phyloP scores from a whole-genome alignment of 1,140 invertebrate species.

The Muscidifurax raptorellus region DNA sequence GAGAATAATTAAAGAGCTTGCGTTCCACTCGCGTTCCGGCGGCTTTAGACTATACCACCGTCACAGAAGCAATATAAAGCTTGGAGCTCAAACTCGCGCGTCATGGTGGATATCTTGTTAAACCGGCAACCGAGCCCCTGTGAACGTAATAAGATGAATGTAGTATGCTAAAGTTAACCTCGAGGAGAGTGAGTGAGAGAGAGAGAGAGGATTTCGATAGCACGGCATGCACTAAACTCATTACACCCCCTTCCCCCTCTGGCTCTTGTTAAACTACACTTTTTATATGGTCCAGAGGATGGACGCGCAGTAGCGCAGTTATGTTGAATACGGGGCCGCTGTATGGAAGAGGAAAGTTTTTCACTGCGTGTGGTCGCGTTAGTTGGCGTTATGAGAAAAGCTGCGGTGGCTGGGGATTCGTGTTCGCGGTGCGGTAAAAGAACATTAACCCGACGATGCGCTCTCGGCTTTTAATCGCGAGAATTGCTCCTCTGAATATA shows the following conservation, averaged over 20 bases:
- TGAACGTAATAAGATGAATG: constrained; percentile 43
- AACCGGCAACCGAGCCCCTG: not conserved
- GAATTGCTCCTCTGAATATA: not conserved
- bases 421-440: not conserved
- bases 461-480: not conserved
- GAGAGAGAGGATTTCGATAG: constrained; percentile 45
- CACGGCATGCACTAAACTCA: constrained; percentile 35
- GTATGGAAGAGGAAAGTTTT: not conserved
- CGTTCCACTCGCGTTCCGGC: not conserved
- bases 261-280: constrained; percentile 6
- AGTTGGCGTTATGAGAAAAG: not conserved
- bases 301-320: not conserved
- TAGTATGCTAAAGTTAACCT: constrained; percentile 51
- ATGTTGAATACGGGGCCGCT: not conserved
- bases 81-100: constrained; percentile 1
- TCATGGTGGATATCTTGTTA: constrained; percentile 23
- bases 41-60: not conserved
- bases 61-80: constrained; percentile 30
- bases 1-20: constrained; percentile 5
- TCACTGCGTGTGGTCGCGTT: not conserved
- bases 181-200: not conserved
- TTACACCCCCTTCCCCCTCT: constrained; percentile 37
- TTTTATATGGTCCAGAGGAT: not conserved
- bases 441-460: not conserved
- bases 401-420: not conserved